These are phyloP conservation scores for Achlya flavicornis DNA, from an alignment of 2,888 invertebrate species.

Conservation along the genomic window DNA sequence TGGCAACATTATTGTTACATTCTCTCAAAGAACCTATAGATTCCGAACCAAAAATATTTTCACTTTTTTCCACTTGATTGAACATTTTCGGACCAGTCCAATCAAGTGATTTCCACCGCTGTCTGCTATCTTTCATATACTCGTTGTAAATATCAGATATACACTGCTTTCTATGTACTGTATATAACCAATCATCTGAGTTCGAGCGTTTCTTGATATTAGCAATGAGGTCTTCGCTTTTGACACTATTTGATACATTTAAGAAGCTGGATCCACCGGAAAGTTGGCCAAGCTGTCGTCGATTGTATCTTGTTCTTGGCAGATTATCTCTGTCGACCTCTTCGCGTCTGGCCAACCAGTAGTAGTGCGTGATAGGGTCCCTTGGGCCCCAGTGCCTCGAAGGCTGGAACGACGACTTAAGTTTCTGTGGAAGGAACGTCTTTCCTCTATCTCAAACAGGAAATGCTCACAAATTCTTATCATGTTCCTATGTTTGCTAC, in stretches of 20 bases:
- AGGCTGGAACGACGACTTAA: conserved; percentile 68
- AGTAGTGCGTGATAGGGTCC: conserved; percentile 74
- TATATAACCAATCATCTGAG: conserved; percentile 70
- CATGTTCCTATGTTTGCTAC: conserved; percentile 14
- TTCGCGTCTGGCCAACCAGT: conserved; percentile 69
- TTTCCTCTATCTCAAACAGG: conserved; percentile 29
- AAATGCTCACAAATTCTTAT: conserved; percentile 12
- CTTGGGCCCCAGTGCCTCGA: conserved; percentile 76
- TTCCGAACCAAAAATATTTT: conserved; percentile 12
- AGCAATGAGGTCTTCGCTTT: conserved; percentile 18
- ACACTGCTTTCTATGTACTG: conserved; percentile 48
- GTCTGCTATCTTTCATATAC: conserved; percentile 27
- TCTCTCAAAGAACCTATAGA: conserved; percentile 22
- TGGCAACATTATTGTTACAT: conserved; percentile 23
- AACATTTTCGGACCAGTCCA: conserved; percentile 32
- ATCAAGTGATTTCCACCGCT: conserved; percentile 62
- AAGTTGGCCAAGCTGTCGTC: conserved; percentile 60
- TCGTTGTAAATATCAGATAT: conserved; percentile 28
- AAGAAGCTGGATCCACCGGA: conserved; percentile 51
- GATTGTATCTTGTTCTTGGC: conserved; percentile 40
- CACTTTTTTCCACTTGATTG: not conserved
- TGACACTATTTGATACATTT: conserved; percentile 27
- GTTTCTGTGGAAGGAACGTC: conserved; percentile 57
- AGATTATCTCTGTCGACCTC: conserved; percentile 43
- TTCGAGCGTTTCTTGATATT: conserved; percentile 55